Evolutionary conservation across 2,888 invertebrate genomes (phyloP).

Genomic region (Bombylius major): DNA sequence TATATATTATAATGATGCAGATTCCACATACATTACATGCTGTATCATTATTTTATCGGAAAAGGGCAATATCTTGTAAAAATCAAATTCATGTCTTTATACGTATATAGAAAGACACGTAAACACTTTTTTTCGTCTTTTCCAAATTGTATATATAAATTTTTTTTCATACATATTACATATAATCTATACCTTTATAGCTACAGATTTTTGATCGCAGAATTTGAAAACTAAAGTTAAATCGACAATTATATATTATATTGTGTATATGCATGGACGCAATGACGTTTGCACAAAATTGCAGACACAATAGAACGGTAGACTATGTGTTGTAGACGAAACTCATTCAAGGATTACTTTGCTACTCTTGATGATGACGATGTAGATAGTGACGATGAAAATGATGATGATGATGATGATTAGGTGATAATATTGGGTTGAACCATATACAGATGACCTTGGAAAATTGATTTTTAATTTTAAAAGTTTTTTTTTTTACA

Average conservation of each 20-base stretch:
- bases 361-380: background rate
- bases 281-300: slow-evolving; percentile 9
- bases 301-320: background rate
- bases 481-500: background rate
- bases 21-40: too few relatives aligned
- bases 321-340: background rate
- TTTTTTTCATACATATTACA: too few relatives aligned
- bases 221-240: background rate
- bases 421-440: background rate
- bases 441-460: background rate
- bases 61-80: too few relatives aligned
- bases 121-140: too few relatives aligned
- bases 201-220: background rate
- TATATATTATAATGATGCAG: too few relatives aligned
- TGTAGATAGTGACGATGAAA: background rate
- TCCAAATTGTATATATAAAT: too few relatives aligned
- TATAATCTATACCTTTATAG: too few relatives aligned
- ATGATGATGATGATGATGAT: background rate
- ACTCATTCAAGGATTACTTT: background rate
- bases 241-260: background rate
- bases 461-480: background rate
- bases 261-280: background rate
- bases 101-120: too few relatives aligned
- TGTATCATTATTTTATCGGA: too few relatives aligned
- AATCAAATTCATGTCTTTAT: too few relatives aligned